A percentile compares a stretch with the other conserved stretches of the same genome.
phyloP scores from a whole-genome alignment of 2,797 vertebrate genomes.

The Sebastes oblongus region DNA sequence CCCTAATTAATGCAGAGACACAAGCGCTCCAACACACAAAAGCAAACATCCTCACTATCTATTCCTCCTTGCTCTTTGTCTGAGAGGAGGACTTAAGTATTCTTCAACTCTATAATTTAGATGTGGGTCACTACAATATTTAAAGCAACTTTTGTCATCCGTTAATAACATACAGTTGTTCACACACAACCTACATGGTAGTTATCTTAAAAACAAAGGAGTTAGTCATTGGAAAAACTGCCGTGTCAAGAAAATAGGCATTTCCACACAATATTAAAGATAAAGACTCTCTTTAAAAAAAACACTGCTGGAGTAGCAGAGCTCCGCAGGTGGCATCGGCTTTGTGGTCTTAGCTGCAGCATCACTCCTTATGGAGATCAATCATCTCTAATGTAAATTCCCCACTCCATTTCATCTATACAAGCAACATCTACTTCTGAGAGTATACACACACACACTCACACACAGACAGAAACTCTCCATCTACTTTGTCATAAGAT shows the following conservation, averaged over 20 bases:
- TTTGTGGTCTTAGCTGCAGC: slow-evolving; percentile 23
- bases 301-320: neutral
- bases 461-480: neutral
- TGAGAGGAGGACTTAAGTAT: neutral
- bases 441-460: neutral
- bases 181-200: neutral
- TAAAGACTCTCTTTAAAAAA: slow-evolving; percentile 1
- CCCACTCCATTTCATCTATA: neutral
- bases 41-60: neutral
- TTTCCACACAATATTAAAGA: neutral
- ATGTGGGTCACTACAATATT: slow-evolving; percentile 2
- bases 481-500: neutral
- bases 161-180: neutral
- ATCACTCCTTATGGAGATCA: slow-evolving; percentile 18
- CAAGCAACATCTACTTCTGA: neutral
- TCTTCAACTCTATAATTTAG: slow-evolving; percentile 2
- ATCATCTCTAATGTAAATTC: slow-evolving; percentile 18
- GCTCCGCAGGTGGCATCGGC: neutral
- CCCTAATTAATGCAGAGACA: neutral
- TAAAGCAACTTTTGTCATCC: neutral
- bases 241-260: neutral
- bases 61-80: neutral
- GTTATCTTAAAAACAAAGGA: neutral
- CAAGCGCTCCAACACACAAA: neutral
- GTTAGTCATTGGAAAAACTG: neutral